Base-by-base conservation (phyloP, 2,888 invertebrate genomes). In the Euphydryas editha region DNA sequence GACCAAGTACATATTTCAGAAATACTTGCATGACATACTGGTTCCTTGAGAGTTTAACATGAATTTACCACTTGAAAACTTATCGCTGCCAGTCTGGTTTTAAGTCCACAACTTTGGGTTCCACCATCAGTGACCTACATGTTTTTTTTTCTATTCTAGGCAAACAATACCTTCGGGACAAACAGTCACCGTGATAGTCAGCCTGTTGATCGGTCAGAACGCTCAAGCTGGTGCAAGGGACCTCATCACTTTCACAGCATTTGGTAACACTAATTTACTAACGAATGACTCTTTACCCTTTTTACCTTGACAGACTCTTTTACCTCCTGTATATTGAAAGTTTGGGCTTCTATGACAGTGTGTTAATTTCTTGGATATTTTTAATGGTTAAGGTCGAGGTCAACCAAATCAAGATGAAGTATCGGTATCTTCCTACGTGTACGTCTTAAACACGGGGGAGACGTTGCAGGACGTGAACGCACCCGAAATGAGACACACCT, bases 221-320 rank as follows among this genome's bases (percentile, higher is more conserved):
- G 88, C 93, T 0, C 87, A 92, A n/a, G 84, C 92, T 0, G 94
- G 94, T 0, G 93, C 93, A 7, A 90, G 93, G 8, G 95, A 96
- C 70, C 88, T 93, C 42, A 93, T 96, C 69, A 95, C 94, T 0
- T 95, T 96, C 70, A 94, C 93, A 0, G 94, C 94, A 20, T 92
- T 86, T 49, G 94, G 94, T 89, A 76, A 80, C 30, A 30, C 2
- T 3, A 30, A 30, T 30, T 7, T 8, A 30, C 2, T 5, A 7
- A 30, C 30, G 30, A 30, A 7, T 7, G 8, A 30, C 5, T 30
- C 4, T 7, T 8, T 30, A 30, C 78, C 8, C 11, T 13, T 47
- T 46, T 8, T 46, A 17, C 2, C 17, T n/a, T 4, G n/a, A 2
- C 42, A 42, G 15, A 1, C 0, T 42, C 15, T 3, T 8, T 30